A percentile compares a stretch with the other conserved stretches of the same genome.
These are phyloP conservation scores for Cheirogaleus medius DNA, from an alignment of 2,113 vertebrate genomes.

Conservation along the genomic window DNA sequence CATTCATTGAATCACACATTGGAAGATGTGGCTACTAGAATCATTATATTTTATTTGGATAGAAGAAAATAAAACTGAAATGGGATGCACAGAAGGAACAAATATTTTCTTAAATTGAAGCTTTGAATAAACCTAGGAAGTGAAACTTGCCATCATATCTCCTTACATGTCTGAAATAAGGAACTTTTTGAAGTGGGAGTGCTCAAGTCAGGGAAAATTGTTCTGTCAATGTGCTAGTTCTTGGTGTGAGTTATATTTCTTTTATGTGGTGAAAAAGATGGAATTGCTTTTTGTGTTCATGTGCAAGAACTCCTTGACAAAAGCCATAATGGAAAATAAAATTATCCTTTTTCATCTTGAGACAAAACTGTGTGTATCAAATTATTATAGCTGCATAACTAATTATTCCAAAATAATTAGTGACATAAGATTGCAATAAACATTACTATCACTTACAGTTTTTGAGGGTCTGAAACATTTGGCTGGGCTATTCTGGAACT, in stretches of 20 bases:
- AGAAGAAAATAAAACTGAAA: neutral
- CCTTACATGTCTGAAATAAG: neutral
- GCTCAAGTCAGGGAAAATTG: neutral
- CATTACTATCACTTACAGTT: neutral
- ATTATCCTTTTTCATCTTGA: neutral
- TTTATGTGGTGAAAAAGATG: neutral
- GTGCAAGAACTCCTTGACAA: neutral
- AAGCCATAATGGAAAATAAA: neutral
- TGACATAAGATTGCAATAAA: neutral
- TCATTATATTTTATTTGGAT: neutral
- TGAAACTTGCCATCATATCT: neutral
- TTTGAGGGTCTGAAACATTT: neutral
- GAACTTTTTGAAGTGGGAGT: neutral
- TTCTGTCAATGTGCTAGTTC: neutral
- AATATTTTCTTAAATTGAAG: neutral
- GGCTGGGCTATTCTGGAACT: neutral
- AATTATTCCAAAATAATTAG: neutral
- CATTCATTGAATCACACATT: neutral
- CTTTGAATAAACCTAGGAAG: neutral
- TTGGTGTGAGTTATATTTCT: neutral
- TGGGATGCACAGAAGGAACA: neutral
- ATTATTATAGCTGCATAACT: neutral
- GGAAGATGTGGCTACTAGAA: neutral
- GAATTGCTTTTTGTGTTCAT: neutral
- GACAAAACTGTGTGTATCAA: neutral